Evolutionary conservation across 2,888 invertebrate genomes (phyloP).

Genomic region (Lamproptera curius): DNA sequence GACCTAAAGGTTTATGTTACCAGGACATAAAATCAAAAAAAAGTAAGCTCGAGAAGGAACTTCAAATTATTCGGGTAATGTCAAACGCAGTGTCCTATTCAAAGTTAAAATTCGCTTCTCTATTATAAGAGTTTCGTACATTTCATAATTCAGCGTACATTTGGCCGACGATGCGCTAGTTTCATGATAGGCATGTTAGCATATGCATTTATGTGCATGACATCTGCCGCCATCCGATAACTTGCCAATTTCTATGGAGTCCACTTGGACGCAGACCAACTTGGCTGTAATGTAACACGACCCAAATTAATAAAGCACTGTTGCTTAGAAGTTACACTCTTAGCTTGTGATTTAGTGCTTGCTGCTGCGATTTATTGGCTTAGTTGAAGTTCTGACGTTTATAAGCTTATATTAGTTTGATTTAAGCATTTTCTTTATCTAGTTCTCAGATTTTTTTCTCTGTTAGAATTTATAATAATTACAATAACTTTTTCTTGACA

Average conservation of each 20-base stretch:
- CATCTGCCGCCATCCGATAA: conserved; percentile 57
- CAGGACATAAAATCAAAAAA: too few species aligned
- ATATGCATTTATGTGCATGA: conserved; percentile 33
- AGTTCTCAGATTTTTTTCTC: not conserved
- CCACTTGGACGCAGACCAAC: conserved; percentile 64
- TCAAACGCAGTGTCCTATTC: conserved; percentile 3
- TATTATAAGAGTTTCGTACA: conserved; percentile 3
- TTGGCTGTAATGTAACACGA: conserved; percentile 59
- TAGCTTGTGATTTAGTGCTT: conserved; percentile 16
- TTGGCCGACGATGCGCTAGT: conserved; percentile 26
- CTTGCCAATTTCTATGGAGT: conserved; percentile 67
- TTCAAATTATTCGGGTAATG: conserved; percentile 3
- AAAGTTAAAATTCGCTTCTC: conserved; percentile 2
- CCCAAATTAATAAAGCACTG: conserved; percentile 57
- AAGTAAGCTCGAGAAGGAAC: too few species aligned
- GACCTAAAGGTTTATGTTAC: too few species aligned
- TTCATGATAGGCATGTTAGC: conserved; percentile 41
- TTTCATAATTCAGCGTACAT: conserved; percentile 23
- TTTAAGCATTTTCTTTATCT: not conserved
- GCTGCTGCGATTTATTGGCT: conserved; percentile 7
- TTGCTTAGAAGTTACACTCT: conserved; percentile 29
- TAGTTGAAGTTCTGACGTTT: not conserved
- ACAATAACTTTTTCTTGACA: too few species aligned
- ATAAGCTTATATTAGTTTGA: not conserved
- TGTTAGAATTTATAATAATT: too few species aligned